Evolutionary conservation across 2,797 vertebrate species (phyloP), one percentile per base, ranked within the genome.

Genomic region (Sebastes aleutianus): DNA sequence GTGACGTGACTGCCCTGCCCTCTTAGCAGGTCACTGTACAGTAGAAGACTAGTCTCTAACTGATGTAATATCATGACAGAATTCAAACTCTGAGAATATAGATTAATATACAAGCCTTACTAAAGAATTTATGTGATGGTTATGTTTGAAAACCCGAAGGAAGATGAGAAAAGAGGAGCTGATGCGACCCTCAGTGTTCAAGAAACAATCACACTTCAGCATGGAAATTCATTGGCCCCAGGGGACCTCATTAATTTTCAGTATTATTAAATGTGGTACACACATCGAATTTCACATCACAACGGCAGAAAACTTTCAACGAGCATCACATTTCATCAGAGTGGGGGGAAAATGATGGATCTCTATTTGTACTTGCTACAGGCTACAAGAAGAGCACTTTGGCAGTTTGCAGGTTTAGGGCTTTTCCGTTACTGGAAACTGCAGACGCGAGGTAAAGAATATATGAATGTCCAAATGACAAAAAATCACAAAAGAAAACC

Each of bases 231-330:
- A 82, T 61, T 72, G 22, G 69, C 76, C 81, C 61, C 70, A 22
- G 6, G 62, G 82, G 85, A 85, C 34, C 69, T 78, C 53, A 82
- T 67, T 91, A 73, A 85, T 88, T 87, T 79, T 67, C 64, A 56
- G 69, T 43, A 56, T 85, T 83, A 83, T 83, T 72, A 79, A 83
- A 87, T 78, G 81, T 65, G 63, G 71, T 58, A 26, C 76, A 81
- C 32, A 72, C 56, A 70, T 78, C 8, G 68, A 36, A 84, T 85
- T 80, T 61, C 53, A 73, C 50, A 68, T 84, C 43, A 74, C 61
- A 84, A 84, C 67, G 61, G 31, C 61, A 67, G 64, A 72, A 27
- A 63, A 76, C 16, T 34, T 69, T 11, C 3, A 75, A 71, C 29
- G 43, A 72, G 47, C 24, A 24, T 56, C 70, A 57, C 34, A 47